phyloP scores from a whole-genome alignment of 2,113 vertebrate species.

The Leptodactylus fuscus region DNA sequence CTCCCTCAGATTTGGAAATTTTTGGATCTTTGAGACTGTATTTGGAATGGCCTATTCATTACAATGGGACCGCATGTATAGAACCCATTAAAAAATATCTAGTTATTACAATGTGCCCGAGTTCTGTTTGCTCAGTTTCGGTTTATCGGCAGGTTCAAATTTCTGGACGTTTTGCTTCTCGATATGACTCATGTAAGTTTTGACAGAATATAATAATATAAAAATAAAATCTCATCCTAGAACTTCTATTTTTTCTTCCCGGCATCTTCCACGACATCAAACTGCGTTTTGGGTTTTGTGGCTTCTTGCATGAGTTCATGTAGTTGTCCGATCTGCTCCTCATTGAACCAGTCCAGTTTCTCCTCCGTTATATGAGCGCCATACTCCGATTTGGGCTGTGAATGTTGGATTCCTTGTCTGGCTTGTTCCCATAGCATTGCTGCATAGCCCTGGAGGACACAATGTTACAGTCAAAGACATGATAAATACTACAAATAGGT shows the following conservation, averaged over 20 bases:
- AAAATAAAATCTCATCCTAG: too few species aligned
- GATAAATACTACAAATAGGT: neutral
- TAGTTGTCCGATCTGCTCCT: conserved; percentile 89
- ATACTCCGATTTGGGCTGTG: conserved; percentile 65
- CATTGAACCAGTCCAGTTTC: conserved; percentile 80
- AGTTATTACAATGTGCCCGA: neutral
- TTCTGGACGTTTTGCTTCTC: too few species aligned
- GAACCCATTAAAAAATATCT: neutral
- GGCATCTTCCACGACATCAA: conserved; percentile 74
- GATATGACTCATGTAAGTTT: too few species aligned
- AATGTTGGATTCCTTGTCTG: conserved; percentile 65
- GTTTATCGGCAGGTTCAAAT: too few species aligned
- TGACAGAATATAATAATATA: too few species aligned
- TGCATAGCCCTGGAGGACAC: conserved; percentile 71
- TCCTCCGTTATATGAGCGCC: conserved; percentile 79
- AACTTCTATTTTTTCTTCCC: conserved; percentile 61
- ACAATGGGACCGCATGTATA: neutral
- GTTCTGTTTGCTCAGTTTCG: neutral
- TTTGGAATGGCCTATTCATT: neutral
- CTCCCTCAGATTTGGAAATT: neutral
- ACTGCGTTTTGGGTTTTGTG: conserved; percentile 83
- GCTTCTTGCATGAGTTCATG: conserved; percentile 90
- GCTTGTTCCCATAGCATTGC: conserved; percentile 77
- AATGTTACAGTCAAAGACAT: neutral
- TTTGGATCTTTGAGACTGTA: neutral